A percentile compares a stretch with the other conserved stretches of the same genome.
phyloP scores from a whole-genome alignment of 2,888 invertebrate species.

The Balanococcus diminutus region DNA sequence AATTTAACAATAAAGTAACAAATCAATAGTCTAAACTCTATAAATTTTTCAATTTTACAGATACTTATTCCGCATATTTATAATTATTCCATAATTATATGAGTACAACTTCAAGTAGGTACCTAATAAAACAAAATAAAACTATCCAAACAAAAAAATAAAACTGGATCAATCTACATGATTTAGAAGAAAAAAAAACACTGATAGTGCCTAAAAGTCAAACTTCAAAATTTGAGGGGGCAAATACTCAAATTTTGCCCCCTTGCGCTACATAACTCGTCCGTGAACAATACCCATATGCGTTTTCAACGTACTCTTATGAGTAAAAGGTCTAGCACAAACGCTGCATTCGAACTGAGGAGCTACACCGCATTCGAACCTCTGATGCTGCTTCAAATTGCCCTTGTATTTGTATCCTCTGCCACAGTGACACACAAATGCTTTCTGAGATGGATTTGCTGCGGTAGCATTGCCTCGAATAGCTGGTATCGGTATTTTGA shows the following conservation, averaged over 20 bases:
- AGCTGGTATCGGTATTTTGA: background rate
- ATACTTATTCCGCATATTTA: background rate
- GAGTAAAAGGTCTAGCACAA: conserved; percentile 62
- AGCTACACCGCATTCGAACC: conserved; percentile 64
- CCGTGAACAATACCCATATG: conserved; percentile 57
- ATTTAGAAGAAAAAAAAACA: no score
- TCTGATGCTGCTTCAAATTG: conserved; percentile 63
- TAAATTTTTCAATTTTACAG: no score
- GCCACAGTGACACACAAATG: conserved; percentile 60
- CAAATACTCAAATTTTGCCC: background rate
- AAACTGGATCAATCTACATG: background rate
- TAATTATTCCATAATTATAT: no score
- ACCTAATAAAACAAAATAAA: no score
- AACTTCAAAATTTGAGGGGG: background rate
- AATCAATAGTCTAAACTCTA: no score
- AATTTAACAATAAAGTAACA: no score
- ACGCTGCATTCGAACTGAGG: conserved; percentile 64
- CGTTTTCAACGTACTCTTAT: conserved; percentile 61
- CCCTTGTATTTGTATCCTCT: conserved; percentile 62
- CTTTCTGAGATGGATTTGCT: conserved; percentile 23
- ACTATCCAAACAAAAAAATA: background rate
- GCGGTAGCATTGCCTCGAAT: background rate
- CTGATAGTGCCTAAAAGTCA: background rate
- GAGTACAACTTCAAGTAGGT: no score
- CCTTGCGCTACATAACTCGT: conserved; percentile 34